Evolutionary conservation across 2,113 vertebrate genomes (phyloP).

Genomic region (Sturnira hondurensis): DNA sequence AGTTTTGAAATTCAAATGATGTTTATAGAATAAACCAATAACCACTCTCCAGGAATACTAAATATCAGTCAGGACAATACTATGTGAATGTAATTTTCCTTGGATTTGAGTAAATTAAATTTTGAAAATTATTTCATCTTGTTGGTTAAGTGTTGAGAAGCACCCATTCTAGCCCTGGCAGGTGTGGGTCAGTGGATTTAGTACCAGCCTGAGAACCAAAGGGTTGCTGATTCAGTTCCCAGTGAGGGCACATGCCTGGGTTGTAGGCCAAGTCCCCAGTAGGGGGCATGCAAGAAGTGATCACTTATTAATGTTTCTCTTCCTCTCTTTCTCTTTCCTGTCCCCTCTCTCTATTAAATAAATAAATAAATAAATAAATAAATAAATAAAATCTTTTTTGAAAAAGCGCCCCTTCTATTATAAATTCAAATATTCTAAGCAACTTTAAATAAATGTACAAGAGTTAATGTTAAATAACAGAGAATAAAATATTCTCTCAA

Average conservation of each 20-base stretch:
- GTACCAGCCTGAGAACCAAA: too few relatives aligned
- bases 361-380: too few relatives aligned
- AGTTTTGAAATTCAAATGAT: constrained; percentile 48
- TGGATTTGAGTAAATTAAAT: not conserved
- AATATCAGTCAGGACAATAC: not conserved
- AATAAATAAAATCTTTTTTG: too few relatives aligned
- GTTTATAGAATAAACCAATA: not conserved
- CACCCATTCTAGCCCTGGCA: not conserved
- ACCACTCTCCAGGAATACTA: not conserved
- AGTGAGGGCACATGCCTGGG: too few relatives aligned
- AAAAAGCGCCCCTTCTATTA: not conserved
- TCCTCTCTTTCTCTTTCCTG: too few relatives aligned
- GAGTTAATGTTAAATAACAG: not conserved
- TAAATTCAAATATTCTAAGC: not conserved
- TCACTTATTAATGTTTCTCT: too few relatives aligned
- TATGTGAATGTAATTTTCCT: not conserved
- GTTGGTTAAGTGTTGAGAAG: not conserved
- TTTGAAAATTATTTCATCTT: not conserved
- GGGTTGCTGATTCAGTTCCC: too few relatives aligned
- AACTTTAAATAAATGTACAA: not conserved
- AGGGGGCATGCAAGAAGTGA: too few relatives aligned
- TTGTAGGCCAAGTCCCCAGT: too few relatives aligned
- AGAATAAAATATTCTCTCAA: not conserved
- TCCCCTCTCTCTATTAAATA: too few relatives aligned
- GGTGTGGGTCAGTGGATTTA: too few relatives aligned